Evolutionary conservation across 2,888 invertebrate species (phyloP), one percentile per base, ranked within the genome.

Genomic region (Phalangium opilio): DNA sequence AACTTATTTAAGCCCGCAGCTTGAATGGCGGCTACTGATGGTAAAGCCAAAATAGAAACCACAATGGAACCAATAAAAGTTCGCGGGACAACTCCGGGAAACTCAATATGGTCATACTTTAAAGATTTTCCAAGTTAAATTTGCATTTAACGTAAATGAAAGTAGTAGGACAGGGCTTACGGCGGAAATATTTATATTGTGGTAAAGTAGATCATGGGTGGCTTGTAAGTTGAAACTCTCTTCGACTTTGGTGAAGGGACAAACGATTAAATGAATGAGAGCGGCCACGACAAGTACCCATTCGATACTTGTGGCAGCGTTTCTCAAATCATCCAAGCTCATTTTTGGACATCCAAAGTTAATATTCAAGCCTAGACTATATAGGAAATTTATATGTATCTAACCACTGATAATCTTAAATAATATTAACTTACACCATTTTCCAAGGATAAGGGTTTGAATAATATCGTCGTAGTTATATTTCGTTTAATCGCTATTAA

Each of bases 221-320:
- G 98, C 96, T 72, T 99, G 98, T 49, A 95, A 73, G 71, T 95
- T 96, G 67, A 99, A 99, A 69, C 95, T 96, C 72, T 99, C 98
- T 70, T 98, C 98, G 44, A 98, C 98, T 79, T 99, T 96, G 3
- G 93, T 95, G 65, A 82, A 95, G 45, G 96, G 96, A 63, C 91
- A 90, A 59, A 83, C 74, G 53, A 87, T 66, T 49, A 93, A 70
- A 67, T 89, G 85, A 58, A 81, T 75, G 58, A 60, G 21, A 39
- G 59, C 55, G 8, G 48, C 49, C 10, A 51, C 20, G 12, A 40
- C 43, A 18, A 52, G 34, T n/a, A 44, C 19, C 44, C 44, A 44
- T 19, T 44, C 44, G 34, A 44, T 44, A 27, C 27, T 27, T 27
- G 4, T 27, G 27, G 27, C 27, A 27, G 27, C 27, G 27, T 27